A percentile compares a stretch with the other conserved stretches of the same genome.
phyloP scores from a whole-genome alignment of 2,888 invertebrate species.

The Dione vanillae region DNA sequence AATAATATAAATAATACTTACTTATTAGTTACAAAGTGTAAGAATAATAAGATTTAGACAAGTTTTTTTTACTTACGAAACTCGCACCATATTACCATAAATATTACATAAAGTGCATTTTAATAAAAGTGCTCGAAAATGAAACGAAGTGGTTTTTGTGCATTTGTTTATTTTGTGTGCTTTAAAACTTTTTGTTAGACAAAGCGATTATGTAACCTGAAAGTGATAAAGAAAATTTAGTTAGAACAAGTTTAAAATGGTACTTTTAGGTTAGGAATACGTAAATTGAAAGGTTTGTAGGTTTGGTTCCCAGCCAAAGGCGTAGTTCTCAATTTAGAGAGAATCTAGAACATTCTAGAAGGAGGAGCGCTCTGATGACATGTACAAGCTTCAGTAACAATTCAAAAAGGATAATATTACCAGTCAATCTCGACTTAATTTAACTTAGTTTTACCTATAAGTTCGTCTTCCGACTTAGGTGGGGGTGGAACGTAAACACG shows the following conservation, averaged over 20 bases:
- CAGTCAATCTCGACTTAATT: too few species aligned
- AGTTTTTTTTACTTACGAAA: background rate
- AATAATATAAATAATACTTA: too few species aligned
- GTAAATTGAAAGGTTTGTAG: background rate
- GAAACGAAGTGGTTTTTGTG: conserved; percentile 56
- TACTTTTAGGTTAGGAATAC: background rate
- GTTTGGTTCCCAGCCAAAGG: background rate
- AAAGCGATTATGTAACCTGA: conserved; percentile 69
- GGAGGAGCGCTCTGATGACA: too few species aligned
- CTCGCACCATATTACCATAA: background rate
- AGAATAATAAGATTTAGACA: background rate
- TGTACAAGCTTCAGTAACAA: too few species aligned
- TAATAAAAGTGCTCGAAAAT: conserved; percentile 36
- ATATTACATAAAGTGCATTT: background rate
- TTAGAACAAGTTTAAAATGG: background rate
- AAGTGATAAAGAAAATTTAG: conserved; percentile 2
- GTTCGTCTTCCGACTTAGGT: conserved; percentile 47
- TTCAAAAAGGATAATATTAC: too few species aligned
- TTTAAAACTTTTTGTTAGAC: conserved; percentile 51
- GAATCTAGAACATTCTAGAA: too few species aligned
- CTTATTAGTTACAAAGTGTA: background rate
- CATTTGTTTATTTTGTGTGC: conserved; percentile 60
- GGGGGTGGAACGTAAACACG: conserved; percentile 43
- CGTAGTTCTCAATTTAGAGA: background rate
- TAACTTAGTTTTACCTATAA: conserved; percentile 49